Base-by-base conservation (phyloP, 2,888 invertebrate species). In the Heliconius charithonia region DNA sequence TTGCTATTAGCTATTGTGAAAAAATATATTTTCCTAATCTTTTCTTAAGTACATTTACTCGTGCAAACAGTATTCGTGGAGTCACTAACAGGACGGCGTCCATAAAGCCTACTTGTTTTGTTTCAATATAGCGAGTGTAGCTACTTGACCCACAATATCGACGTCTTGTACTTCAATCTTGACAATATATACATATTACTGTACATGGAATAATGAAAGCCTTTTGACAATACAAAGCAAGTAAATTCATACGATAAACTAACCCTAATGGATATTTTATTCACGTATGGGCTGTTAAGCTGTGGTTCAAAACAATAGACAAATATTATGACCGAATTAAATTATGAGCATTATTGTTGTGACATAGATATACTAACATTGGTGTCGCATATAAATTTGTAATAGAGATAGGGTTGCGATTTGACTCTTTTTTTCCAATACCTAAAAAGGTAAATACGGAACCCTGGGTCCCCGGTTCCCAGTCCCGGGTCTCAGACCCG, bases 71-170 rank as follows among this genome's bases (percentile, higher is more conserved):
- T 69, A 69, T 45, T 69, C 41, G 16, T 25, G 19, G 13, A 16
- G 41, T 69, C 41, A 72, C 32, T 32, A 32, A 29, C n/a, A 59
- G 27, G 65, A 56, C 56, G n/a, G 27, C 32, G 62, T 25, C 37
- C 79, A 59, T 32, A 79, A 76, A 79, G 75, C 67, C 71, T 65
- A 51, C 71, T 77, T 82, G 73, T 79, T 78, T 81, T 80, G 67
- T 82, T 77, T 79, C 71, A 81, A 80, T 37, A 66, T 51, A 27
- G 12, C 32, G 41, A 56, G n/a, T 10, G 51, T 70, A 72, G 29
- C 25, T 72, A 74, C 82, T 82, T 81, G 81, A 80, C 81, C 79
- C 77, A 65, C 51, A 75, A 79, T 77, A 76, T 74, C 71, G 71
- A 65, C 63, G 56, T 27, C 22, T 70, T 32, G 7, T 74, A 74